These are phyloP conservation scores for Trissolcus brochymenae DNA, from an alignment of 2,888 invertebrate genomes.

Conservation along the genomic window DNA sequence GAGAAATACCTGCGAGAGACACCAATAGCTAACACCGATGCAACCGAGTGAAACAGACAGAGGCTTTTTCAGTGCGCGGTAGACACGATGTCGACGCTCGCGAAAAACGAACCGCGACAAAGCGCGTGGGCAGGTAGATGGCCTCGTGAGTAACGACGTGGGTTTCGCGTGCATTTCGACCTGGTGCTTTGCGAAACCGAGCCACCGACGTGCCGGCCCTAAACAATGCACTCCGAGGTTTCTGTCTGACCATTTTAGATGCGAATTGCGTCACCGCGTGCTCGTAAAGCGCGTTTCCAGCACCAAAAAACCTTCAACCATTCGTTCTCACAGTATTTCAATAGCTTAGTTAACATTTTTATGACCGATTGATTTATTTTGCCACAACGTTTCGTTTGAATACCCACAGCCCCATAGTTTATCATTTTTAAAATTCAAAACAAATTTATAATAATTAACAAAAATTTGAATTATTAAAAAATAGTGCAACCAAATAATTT, in stretches of 20 bases:
- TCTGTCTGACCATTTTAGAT: conserved; percentile 50
- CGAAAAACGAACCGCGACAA: conserved; percentile 43
- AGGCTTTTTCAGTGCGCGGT: conserved; percentile 39
- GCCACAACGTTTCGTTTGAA: conserved; percentile 12
- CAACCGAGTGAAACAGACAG: conserved; percentile 2
- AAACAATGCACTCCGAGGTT: conserved; percentile 45
- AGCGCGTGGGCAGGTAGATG: conserved; percentile 52
- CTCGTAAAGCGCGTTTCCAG: conserved; percentile 2
- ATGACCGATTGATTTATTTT: conserved; percentile 4
- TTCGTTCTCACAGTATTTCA: conserved; percentile 15
- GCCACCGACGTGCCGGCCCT: conserved; percentile 44
- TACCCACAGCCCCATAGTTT: conserved; percentile 20
- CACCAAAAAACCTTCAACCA: conserved; percentile 15
- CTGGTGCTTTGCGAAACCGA: conserved; percentile 48
- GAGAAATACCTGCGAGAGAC: conserved; percentile 15
- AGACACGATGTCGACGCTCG: conserved; percentile 40
- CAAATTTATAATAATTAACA: background rate
- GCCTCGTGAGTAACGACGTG: conserved; percentile 52
- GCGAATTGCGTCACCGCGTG: conserved; percentile 24
- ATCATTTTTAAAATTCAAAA: conserved; percentile 1
- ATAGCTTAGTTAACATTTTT: background rate
- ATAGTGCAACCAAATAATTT: too few relatives aligned
- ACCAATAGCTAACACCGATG: background rate
- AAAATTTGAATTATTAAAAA: background rate
- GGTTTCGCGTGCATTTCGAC: conserved; percentile 47